These are phyloP conservation scores for Crypturellus tataupa DNA, from an alignment of 2,797 vertebrate species.

Conservation along the genomic window DNA sequence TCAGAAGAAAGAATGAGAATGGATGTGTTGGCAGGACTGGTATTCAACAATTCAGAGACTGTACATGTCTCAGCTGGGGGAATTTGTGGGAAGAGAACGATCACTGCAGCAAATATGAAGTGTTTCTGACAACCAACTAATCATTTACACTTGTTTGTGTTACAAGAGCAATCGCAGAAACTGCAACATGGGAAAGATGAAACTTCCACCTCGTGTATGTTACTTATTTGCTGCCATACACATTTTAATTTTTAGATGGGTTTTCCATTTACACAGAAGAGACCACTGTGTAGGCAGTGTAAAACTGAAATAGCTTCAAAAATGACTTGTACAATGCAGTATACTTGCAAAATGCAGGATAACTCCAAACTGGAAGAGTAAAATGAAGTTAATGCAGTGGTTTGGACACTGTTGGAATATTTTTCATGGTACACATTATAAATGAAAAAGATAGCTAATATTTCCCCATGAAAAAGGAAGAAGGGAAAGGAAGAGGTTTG, in stretches of 20 bases:
- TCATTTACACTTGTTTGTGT: slow-evolving; percentile 1
- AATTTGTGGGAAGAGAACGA: slow-evolving; percentile 3
- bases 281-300: accelerated
- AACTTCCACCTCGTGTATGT: not conserved
- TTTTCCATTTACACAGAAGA: not conserved
- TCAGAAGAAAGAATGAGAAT: not conserved
- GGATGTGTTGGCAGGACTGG: not conserved
- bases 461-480: not conserved
- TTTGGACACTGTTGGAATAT: not conserved
- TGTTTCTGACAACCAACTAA: slow-evolving; percentile 25
- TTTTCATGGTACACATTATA: not conserved
- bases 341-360: not conserved
- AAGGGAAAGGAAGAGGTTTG: not conserved
- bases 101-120: not conserved
- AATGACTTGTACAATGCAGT: not conserved
- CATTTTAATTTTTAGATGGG: not conserved
- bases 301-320: not conserved
- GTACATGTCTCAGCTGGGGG: not conserved
- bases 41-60: not conserved
- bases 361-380: not conserved
- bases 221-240: not conserved
- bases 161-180: slow-evolving; percentile 21
- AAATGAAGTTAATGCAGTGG: not conserved
- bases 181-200: not conserved
- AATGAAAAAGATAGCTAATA: not conserved